A percentile compares a stretch with the other conserved stretches of the same genome.
phyloP scores from a whole-genome alignment of 2,888 invertebrate species.

The Tholera decimalis region DNA sequence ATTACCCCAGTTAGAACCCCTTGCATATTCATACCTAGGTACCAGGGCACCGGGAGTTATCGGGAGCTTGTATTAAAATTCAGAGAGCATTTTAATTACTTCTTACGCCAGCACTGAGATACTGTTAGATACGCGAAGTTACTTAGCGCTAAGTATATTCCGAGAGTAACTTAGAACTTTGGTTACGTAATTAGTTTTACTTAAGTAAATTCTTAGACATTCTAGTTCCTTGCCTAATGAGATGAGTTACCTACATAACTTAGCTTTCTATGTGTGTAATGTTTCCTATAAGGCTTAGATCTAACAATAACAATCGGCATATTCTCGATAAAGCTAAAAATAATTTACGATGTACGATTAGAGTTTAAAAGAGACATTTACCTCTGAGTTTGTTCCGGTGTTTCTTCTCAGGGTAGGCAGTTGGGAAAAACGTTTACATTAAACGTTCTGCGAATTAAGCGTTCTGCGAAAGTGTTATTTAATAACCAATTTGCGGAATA shows the following conservation, averaged over 20 bases:
- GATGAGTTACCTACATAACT: slow-evolving; percentile 18
- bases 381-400: no score
- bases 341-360: no score
- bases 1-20: neutral
- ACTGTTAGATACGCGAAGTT: slow-evolving; percentile 32
- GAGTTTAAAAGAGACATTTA: no score
- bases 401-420: no score
- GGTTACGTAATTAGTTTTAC: slow-evolving; percentile 43
- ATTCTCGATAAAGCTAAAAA: neutral
- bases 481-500: no score
- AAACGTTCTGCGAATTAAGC: no score
- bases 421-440: no score
- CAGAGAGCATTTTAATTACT: slow-evolving; percentile 23
- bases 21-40: slow-evolving; percentile 1
- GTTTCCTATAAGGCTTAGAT: neutral
- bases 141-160: slow-evolving; percentile 24
- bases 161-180: slow-evolving; percentile 32
- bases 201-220: slow-evolving; percentile 29
- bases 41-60: slow-evolving; percentile 12
- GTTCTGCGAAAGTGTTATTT: no score
- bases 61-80: neutral
- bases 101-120: slow-evolving; percentile 12
- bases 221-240: slow-evolving; percentile 33
- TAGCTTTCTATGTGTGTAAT: neutral
- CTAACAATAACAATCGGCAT: neutral